Evolutionary conservation across 2,113 vertebrate species (phyloP), one percentile per base, ranked within the genome.

Genomic region (Pelecanus crispus): DNA sequence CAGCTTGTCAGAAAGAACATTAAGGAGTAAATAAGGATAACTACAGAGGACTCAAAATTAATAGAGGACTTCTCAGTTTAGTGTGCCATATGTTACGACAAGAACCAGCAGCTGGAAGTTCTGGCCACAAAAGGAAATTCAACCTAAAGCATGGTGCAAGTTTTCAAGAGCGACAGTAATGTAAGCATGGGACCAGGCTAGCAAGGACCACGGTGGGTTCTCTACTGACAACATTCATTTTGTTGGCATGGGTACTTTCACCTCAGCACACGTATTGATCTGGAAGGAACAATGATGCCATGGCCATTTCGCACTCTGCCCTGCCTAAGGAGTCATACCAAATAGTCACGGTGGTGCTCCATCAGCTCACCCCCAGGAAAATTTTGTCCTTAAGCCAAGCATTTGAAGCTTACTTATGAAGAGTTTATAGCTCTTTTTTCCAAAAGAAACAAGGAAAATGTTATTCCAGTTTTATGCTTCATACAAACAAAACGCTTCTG

Each of bases 301-400:
- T 0, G 1, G 32, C 50, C 21, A 8, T 36, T 66, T 58, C 4
- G 0, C 36, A 11, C 17, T 38, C 13, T 22, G 17, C 14, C 47
- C 45, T 38, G 12, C 24, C 24, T 49, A 7, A 53, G 29, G 42
- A 40, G 16, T 14, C 49, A 17, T 13, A 47, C 8, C 25, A 38
- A 61, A 38, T 5, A 45, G 21, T 16, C 42, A 29, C 59, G 36
- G 58, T 5, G 42, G 36, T 22, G 25, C 20, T 20, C 42, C 58
- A 36, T 17, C 38, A 38, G 20, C 28, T 63, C 49, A 10, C 24
- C 11, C 36, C 14, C 28, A n/a, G 38, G 16, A 34, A 53, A 44
- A 53, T 10, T 17, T 6, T 45, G 10, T 45, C 47, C 29, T 18
- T 68, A 40, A 52, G 8, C 6, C 55, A 19, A 44, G 32, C 3